Base-by-base conservation (phyloP, 1,140 invertebrate species). In the Drosophila bocqueti region DNA sequence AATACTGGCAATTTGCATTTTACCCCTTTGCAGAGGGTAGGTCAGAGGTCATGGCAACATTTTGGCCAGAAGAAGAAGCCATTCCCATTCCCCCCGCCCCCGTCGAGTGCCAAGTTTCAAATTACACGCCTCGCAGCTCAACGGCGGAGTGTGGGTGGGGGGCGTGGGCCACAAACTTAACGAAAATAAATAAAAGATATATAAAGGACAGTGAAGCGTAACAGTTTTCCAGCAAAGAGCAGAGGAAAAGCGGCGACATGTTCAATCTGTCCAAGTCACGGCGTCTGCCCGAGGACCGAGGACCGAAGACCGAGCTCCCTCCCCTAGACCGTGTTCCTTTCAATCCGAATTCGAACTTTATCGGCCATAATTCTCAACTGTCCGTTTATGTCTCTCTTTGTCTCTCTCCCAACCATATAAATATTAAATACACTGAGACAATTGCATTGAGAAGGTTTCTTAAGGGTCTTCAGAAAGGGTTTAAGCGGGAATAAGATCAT, bases 211-310 rank as follows among this genome's bases (percentile, higher is more conserved):
- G 26, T 78, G 80, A 61, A 66, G 84, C 83, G 73, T 77, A 81
- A 89, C 83, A 77, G 76, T 77, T 80, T 83, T 64, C 40, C 40
- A 31, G 78, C 40, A 46, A 46, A 16, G 59, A 46, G 46, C 21
- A 9, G 24, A 59, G 65, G 73, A 55, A 58, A 75, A 60, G 69
- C 65, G 74, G 68, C 68, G 74, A 83, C 80, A 74, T 61, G 72
- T 80, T 89, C 80, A 89, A 89, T 87, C 84, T 89, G 83, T 87
- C 68, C 76, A 83, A 76, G 76, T 79, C 83, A 79, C 63, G 79
- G 75, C 71, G 75, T 71, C 82, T 85, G 74, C 73, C 73, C 58
- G 24, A 6, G 26, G 16, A 7, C 16, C n/a, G 15, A 7, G 26
- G 26, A 26, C 26, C 24, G 24, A 26, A 2, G 24, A 26, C 24